Evolutionary conservation across 2,797 vertebrate species (phyloP), one percentile per base, ranked within the genome.

Genomic region (Platyrinchus mystaceus): DNA sequence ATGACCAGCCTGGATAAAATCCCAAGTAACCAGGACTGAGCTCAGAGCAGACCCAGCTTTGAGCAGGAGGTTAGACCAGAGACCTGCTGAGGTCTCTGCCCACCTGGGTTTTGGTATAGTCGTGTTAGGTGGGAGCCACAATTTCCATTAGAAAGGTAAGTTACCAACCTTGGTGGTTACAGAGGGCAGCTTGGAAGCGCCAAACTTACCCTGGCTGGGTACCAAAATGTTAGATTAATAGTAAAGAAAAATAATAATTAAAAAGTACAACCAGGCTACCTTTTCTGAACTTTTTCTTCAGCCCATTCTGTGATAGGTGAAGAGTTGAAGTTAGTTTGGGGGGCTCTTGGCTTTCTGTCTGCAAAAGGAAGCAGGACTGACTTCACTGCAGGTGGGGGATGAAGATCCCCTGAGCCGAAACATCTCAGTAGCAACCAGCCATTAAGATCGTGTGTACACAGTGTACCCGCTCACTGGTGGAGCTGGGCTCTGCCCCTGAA

Each of bases 281-380:
- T 49, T 44, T 34, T 74, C 30, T 41, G 41, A 86, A 10, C n/a
- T 36, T 12, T 23, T 56, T 12, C 60, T 83, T 85, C 16, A 22
- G 34, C 3, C 7, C 0, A 0, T 66, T 49, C 41, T 34, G n/a
- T 63, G 43, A 12, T 36, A 49, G 10, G 30, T 68, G 60, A 49
- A 26, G 14, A 36, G 64, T 18, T 92, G 46, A 49, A n/a, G 4
- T 66, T 86, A 56, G 30, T 9, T 1, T 22, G 13, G 26, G 17
- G 23, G n/a, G 39, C 44, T 32, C 53, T 70, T 46, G 88, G 28
- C 58, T 81, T 49, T 69, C 49, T 89, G 34, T 84, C 26, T 68
- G 58, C n/a, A 84, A 91, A 85, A 85, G 39, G 89, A 88, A 92
- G 90, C 78, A 90, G 93, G 78, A 78, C 80, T 71, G 94, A 90